Base-by-base conservation (phyloP, 2,888 invertebrate genomes). In the Brachylomia viminalis region DNA sequence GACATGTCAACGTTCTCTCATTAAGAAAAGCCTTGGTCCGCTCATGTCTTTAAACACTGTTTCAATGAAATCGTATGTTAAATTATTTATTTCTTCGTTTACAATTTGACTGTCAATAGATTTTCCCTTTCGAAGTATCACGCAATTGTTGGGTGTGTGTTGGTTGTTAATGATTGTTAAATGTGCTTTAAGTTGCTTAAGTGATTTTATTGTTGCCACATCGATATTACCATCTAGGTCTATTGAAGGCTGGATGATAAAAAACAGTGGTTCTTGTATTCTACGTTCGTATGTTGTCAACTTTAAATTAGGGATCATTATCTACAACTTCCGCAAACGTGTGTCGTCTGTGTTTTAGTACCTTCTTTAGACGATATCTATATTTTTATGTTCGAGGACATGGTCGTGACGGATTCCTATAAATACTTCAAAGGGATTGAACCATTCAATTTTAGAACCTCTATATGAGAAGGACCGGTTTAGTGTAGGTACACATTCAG, bases 101-200 rank as follows among this genome's bases (percentile, higher is more conserved):
- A 79, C 84, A 78, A 85, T 84, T 84, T 78, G 88, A 87, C 82
- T 88, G 78, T 79, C 84, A 87, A 86, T 88, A 83, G 88, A 86
- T 87, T 87, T 88, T 87, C 87, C 86, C 85, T 87, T 89, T 85
- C 83, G 70, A 79, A 75, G 79, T 87, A 82, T 81, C 85, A 77
- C 76, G 82, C 82, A 83, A 83, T 72, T 72, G 38, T 54, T 47
- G 67, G 68, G 56, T 74, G 72, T 76, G 80, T 72, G 59, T 30
- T 70, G 86, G n/a, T 72, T 83, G 64, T 76, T 80, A 83, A 84
- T 70, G 65, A 65, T 71, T 38, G 33, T 38, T 71, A 49, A 56
- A 72, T 64, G 64, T n/a, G n/a, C n/a, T 64, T 70, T 59, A 67
- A 54, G 33, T 68, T 62, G 38, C 7, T 54, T 58, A 2, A 70